Evolutionary conservation across 2,797 vertebrate genomes (phyloP), one percentile per base, ranked within the genome.

Genomic region (Eospalax fontanierii): DNA sequence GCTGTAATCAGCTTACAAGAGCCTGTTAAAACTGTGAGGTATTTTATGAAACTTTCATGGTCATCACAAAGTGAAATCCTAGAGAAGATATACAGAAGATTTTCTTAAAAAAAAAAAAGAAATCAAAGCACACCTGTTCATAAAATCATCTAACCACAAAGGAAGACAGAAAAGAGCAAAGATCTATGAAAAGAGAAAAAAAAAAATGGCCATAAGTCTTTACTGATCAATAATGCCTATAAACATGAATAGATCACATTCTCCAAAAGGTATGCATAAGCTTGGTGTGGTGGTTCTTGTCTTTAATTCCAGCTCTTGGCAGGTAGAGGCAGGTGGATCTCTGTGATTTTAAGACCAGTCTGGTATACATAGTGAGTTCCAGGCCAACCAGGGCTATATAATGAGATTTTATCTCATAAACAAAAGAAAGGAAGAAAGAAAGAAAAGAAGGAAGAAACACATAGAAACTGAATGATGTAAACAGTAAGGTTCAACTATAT

Each of bases 181-280:
- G 24, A 40, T 63, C n/a, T 15, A 54, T 0, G 9, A 40, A 75
- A 57, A 30, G 78, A 91, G 33, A 54, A 74, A 50, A 50, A 50
- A 50, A 50, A 50, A 95, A 92, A 46, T 79, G 22, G 5, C 11
- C 59, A 3, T 38, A 24, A 66, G 46, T 46, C 26, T 26, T 59
- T 85, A 40, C 30, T 54, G 28, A 83, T 46, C n/a, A 71, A 33
- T n/a, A 78, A 59, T 68, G 74, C 11, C 40, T 68, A 12, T 61
- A 82, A 89, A 46, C 78, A 5, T 74, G 83, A 73, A 46, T 84
- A 18, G 79, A 68, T 54, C 79, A 57, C 88, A 84, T 73, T 70
- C 10, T 65, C 35, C 57, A 73, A 54, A 54, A 54, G 14, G 50
- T 54, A 54, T 54, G 12, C 50, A 54, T 12, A 54, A 14, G 50